These are phyloP conservation scores for Nilaparvata lugens DNA, from an alignment of 1,140 invertebrate genomes.

Conservation along the genomic window DNA sequence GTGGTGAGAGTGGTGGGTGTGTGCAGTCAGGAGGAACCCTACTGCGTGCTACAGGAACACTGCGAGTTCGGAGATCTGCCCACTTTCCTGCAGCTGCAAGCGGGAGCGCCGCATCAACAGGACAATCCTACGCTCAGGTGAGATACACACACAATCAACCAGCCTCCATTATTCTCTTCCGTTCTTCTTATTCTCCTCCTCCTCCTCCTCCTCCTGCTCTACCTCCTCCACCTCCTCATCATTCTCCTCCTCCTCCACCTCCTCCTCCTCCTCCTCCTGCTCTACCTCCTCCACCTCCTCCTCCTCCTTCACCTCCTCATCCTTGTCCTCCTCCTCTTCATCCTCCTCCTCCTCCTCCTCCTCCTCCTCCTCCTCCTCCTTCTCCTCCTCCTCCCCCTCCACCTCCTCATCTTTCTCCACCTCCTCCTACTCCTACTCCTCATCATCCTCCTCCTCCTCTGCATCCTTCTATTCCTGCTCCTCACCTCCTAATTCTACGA, in stretches of 20 bases:
- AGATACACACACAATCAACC: no score
- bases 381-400: background rate
- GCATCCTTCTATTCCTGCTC: no score
- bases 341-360: no score
- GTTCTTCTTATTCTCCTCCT: no score
- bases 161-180: no score
- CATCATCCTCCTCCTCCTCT: no score
- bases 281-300: background rate
- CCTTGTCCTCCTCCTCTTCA: no score
- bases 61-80: slow-evolving; percentile 76
- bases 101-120: slow-evolving; percentile 32
- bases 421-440: no score
- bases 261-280: background rate
- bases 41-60: slow-evolving; percentile 78
- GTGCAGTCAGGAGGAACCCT: slow-evolving; percentile 68
- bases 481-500: no score
- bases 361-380: background rate
- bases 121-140: slow-evolving; percentile 30
- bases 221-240: background rate
- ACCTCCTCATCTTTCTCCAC: no score
- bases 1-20: slow-evolving; percentile 73
- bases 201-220: no score
- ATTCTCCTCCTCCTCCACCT: background rate
- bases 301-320: no score
- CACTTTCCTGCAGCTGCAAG: slow-evolving; percentile 51